phyloP scores from a whole-genome alignment of 2,888 invertebrate genomes.

The Entomobrya proxima region DNA sequence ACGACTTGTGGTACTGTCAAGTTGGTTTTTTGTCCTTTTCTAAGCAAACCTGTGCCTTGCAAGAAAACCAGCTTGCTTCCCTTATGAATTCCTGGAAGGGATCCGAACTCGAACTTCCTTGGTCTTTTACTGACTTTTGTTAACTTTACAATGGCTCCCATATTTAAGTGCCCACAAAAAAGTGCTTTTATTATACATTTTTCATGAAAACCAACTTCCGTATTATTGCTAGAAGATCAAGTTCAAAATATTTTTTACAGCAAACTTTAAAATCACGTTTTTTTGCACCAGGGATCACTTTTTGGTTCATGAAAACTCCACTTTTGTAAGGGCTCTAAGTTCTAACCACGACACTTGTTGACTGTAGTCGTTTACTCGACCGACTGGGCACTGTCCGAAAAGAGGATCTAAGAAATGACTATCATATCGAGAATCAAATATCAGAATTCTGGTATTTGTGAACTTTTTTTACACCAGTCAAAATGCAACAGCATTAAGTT shows the following conservation, averaged over 20 bases:
- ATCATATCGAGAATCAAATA: constrained; percentile 1
- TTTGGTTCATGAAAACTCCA: too few species aligned
- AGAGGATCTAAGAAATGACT: too few species aligned
- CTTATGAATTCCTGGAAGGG: constrained; percentile 12
- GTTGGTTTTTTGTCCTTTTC: background rate
- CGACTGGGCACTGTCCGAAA: constrained; percentile 35
- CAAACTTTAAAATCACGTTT: too few species aligned
- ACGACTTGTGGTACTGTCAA: background rate
- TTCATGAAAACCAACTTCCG: background rate
- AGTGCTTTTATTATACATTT: background rate
- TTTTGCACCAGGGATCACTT: too few species aligned
- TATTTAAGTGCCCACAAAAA: background rate
- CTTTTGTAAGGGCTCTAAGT: constrained; percentile 1
- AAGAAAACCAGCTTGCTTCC: background rate
- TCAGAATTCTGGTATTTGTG: background rate
- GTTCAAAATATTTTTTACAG: too few species aligned
- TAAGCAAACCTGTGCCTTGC: background rate
- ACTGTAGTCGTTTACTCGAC: constrained; percentile 14
- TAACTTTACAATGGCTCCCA: background rate
- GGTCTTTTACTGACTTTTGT: background rate
- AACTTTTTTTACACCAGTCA: background rate
- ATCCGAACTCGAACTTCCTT: background rate
- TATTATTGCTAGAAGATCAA: background rate
- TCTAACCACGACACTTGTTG: constrained; percentile 12
- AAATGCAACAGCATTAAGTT: constrained; percentile 7